Evolutionary conservation across 1,140 invertebrate genomes (phyloP).

Genomic region (Pseudomyrmex sp.): DNA sequence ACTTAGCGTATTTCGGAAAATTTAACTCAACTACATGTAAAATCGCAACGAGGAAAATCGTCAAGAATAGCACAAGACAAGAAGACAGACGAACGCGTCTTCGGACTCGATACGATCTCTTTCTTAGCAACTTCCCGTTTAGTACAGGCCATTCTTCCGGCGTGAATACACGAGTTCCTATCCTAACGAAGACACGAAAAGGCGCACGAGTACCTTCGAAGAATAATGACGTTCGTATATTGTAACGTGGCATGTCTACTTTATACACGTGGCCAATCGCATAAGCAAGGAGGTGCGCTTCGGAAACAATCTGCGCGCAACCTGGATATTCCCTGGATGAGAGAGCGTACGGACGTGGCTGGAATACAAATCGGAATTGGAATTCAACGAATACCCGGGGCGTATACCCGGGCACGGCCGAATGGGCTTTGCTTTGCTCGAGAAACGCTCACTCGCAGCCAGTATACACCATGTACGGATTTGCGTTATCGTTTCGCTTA

Average conservation of each 20-base stretch:
- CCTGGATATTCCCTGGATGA: constrained; percentile 58
- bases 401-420: constrained; percentile 26
- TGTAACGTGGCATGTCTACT: constrained; percentile 42
- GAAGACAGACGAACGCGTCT: constrained; percentile 33
- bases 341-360: constrained; percentile 65
- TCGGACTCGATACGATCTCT: constrained; percentile 12
- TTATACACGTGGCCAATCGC: constrained; percentile 45
- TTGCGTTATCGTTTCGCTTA: constrained; percentile 75
- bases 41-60: constrained; percentile 14
- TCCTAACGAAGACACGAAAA: constrained; percentile 59
- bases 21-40: neutral
- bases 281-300: constrained; percentile 50
- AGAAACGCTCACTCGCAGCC: constrained; percentile 22
- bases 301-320: constrained; percentile 69
- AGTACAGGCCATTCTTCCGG: constrained; percentile 33
- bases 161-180: constrained; percentile 55
- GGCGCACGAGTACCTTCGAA: constrained; percentile 21
- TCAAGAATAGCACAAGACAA: constrained; percentile 1
- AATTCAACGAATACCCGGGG: constrained; percentile 66
- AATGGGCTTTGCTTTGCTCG: constrained; percentile 36
- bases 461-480: constrained; percentile 75
- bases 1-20: too few relatives aligned
- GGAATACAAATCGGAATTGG: constrained; percentile 78
- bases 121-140: constrained; percentile 20
- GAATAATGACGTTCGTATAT: constrained; percentile 59